A percentile compares a stretch with the other conserved stretches of the same genome.
Conservation (phyloP, 2,113 vertebrate genomes). For the Trematocara unimaculatum region DNA sequence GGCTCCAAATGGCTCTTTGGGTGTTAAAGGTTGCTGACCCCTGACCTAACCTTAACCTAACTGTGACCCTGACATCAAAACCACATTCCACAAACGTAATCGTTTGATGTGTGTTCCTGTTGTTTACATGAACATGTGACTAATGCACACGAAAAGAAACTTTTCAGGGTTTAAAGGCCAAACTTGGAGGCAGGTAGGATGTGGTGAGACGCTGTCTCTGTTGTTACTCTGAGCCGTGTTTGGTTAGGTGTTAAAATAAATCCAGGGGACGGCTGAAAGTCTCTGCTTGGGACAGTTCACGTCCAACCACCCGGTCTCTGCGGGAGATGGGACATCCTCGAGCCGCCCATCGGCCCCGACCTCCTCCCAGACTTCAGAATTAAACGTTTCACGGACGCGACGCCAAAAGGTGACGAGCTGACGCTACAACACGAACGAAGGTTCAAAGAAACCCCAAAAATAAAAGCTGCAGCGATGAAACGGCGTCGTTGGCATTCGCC, state of each 20-base stretch:
- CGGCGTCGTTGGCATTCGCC: not conserved
- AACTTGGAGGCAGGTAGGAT: not conserved
- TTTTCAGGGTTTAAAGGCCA: not conserved
- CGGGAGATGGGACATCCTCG: not conserved
- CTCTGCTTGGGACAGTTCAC: not conserved
- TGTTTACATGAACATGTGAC: not conserved
- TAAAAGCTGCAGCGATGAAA: not conserved
- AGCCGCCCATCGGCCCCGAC: not conserved
- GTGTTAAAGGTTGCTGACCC: no score
- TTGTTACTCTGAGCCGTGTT: not conserved
- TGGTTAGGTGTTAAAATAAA: not conserved
- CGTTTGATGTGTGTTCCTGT: not conserved
- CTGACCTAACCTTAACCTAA: no score
- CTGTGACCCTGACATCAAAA: not conserved
- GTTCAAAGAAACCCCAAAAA: not conserved
- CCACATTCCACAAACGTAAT: not conserved
- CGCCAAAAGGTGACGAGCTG: not conserved
- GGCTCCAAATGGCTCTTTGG: no score
- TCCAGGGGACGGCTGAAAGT: not conserved
- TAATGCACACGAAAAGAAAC: not conserved
- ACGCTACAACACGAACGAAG: fast-evolving
- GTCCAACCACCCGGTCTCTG: not conserved
- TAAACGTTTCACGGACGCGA: not conserved
- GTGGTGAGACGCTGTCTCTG: fast-evolving
- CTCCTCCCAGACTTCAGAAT: not conserved